Conservation (phyloP, 1,140 invertebrate genomes). For the Calephelis virginiensis region DNA sequence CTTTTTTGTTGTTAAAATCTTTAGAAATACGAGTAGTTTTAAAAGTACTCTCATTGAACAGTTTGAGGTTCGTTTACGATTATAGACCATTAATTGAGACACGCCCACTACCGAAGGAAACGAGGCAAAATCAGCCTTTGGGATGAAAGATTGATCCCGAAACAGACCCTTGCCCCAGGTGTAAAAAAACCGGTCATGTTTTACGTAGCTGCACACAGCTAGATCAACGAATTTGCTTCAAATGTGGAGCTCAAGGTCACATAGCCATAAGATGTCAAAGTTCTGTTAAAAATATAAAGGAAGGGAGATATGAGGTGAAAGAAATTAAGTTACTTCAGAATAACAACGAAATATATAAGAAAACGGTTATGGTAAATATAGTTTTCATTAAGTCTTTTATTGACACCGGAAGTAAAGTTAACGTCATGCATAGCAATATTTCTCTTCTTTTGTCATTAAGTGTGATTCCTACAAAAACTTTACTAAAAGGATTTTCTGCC, state of each 20-base stretch:
- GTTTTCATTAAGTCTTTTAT: slow-evolving; percentile 21
- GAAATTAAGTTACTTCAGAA: slow-evolving; percentile 14
- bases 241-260: slow-evolving; percentile 35
- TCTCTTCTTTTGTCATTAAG: neutral
- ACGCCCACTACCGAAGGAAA: neutral
- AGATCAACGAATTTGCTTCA: slow-evolving; percentile 33
- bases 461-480: slow-evolving; percentile 13
- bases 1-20: too few relatives aligned
- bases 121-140: neutral
- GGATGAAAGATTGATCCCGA: slow-evolving; percentile 24
- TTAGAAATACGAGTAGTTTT: too few relatives aligned
- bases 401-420: slow-evolving; percentile 19
- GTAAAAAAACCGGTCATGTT: slow-evolving; percentile 37
- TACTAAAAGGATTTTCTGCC: slow-evolving; percentile 23
- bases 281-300: too few relatives aligned
- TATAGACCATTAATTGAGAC: slow-evolving; percentile 19
- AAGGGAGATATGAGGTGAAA: neutral
- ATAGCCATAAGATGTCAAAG: slow-evolving; percentile 24
- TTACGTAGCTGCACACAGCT: slow-evolving; percentile 28
- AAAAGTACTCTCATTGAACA: too few relatives aligned
- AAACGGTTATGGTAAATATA: slow-evolving; percentile 14
- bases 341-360: slow-evolving; percentile 23
- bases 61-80: too few relatives aligned
- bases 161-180: slow-evolving; percentile 34
- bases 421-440: neutral